Evolutionary conservation across 2,113 vertebrate species (phyloP), one percentile per base, ranked within the genome.

Genomic region (Cariama cristata): DNA sequence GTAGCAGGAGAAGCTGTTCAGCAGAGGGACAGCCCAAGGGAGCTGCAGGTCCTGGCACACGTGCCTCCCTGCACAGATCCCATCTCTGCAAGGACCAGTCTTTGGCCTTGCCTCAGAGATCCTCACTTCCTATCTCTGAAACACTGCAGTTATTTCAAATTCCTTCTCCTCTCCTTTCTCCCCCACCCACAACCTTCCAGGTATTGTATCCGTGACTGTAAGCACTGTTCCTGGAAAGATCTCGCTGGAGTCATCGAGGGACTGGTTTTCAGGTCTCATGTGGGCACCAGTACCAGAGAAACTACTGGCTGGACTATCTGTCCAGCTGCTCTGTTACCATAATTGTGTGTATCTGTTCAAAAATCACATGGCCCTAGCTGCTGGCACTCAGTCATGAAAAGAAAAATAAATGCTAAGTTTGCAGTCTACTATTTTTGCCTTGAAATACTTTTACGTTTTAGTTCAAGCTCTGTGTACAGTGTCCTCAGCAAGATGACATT

Each of bases 201-300:
- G 79, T 52, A 38, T 12, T 81, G 32, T 64, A 60, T 59, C 32
- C 24, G 38, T 44, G 47, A 58, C 49, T 64, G 86, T 59, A 28
- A 83, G 45, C 30, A 55, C 47, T 44, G 68, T 96, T 96, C 93
- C 91, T 95, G 71, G 86, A 86, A 93, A 83, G 30, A 53, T 45
- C 91, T 73, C 2, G 0, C 49, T 86, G 27, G 17, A 93, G 72
- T 33, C 33, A 33, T 49, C 1, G 2, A 83, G 67, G 72, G 59
- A 56, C 59, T 40, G 53, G 56, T 83, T 80, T 60, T 58, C 44
- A 64, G 23, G 44, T 69, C 76, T 83, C 49, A 24, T 52, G 67
- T 64, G 80, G 66, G 67, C 63, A 93, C 28, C 38, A 88, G 82
- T 76, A 75, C 47, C 76, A 75, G 38, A 67, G 71, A 69, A 81